Evolutionary conservation across 2,113 vertebrate genomes (phyloP), one percentile per base, ranked within the genome.

Genomic region (Aix galericulata): DNA sequence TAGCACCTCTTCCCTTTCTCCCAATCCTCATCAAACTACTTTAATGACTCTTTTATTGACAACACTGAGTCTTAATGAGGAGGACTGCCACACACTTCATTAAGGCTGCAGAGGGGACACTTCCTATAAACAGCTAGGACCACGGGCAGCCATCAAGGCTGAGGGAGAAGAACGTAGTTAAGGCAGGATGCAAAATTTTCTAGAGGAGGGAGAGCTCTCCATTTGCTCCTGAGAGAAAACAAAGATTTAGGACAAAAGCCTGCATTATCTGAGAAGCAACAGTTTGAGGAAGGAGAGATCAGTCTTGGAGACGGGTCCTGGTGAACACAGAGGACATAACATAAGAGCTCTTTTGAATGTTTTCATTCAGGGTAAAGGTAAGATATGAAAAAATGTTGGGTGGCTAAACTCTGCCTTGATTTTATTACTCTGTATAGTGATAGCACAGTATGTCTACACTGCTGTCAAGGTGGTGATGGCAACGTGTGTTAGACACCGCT

Each of bases 41-140:
- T 97, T 98, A 98, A 98, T 97, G 98, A 98, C 97, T 98, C 96
- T 97, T 97, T 97, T 97, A 98, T 98, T 97, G 97, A 98, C 96
- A 97, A 91, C 55, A 13, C 92, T 17, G 89, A 69, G 89, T 89
- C 97, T 96, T 98, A 98, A 98, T 98, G 98, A 98, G 98, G 92
- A 98, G 79, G 87, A 95, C 95, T 95, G 94, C 94, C 90, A 80
- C 96, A 95, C 97, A 97, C 97, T 98, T 98, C 97, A 97, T 98
- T 98, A 98, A 98, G 76, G 84, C 78, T 82, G 92, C 82, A 77
- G 83, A 91, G 91, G 83, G 93, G 89, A 92, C 90, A 83, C 85
- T 91, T 88, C 78, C 91, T 83, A 34, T 68, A 34, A 79, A 20
- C 9, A 34, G 69, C 59, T 7, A 73, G 60, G 82, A 73, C 91